phyloP scores from a whole-genome alignment of 1,140 invertebrate species.

The Drosophila kanapiae region DNA sequence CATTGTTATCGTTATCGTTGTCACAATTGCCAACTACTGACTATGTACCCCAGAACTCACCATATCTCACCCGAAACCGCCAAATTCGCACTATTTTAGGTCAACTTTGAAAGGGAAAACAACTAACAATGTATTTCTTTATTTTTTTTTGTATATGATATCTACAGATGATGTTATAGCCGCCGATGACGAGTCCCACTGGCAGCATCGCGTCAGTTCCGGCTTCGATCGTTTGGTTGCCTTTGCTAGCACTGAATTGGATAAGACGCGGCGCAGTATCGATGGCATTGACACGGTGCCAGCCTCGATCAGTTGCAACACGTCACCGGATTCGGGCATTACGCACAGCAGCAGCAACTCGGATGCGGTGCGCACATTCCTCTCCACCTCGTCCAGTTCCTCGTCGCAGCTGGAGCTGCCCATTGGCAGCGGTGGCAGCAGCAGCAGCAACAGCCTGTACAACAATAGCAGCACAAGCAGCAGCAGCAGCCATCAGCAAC shows the following conservation, averaged over 20 bases:
- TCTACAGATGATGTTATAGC: constrained; percentile 84
- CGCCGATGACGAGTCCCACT: constrained; percentile 88
- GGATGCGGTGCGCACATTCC: constrained; percentile 86
- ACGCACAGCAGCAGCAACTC: constrained; percentile 87
- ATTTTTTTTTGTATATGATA: background rate
- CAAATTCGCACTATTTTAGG: constrained; percentile 15
- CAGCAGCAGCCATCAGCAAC: constrained; percentile 17
- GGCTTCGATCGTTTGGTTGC: constrained; percentile 93
- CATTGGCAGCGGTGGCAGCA: constrained; percentile 64
- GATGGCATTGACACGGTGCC: constrained; percentile 87
- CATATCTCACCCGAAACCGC: constrained; percentile 8
- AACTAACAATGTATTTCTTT: constrained; percentile 1
- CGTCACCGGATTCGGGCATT: constrained; percentile 90
- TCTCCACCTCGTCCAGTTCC: constrained; percentile 85
- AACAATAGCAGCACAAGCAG: constrained; percentile 15
- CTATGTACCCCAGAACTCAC: constrained; percentile 20
- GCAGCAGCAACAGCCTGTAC: constrained; percentile 54
- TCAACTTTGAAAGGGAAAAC: background rate
- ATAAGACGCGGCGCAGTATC: constrained; percentile 90
- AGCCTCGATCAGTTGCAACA: constrained; percentile 87
- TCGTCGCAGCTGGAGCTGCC: constrained; percentile 79
- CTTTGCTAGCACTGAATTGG: constrained; percentile 93
- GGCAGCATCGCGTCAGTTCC: constrained; percentile 93
- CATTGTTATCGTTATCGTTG: constrained; percentile 6
- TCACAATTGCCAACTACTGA: constrained; percentile 12